Evolutionary conservation across 1,140 invertebrate species (phyloP), one percentile per base, ranked within the genome.

Genomic region (Sitophilus oryzae): DNA sequence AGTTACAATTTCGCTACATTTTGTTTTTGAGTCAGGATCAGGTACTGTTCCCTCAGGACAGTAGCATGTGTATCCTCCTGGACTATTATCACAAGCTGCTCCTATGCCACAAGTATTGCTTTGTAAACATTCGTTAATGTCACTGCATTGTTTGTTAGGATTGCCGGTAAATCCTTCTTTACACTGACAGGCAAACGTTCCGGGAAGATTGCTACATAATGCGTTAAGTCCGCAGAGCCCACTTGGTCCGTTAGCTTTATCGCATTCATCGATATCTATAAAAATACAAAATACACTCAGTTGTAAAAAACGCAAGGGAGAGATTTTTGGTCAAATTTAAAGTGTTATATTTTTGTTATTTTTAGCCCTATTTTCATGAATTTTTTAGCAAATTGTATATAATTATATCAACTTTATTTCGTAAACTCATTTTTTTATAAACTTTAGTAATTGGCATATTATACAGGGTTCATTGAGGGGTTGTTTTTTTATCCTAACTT

Each of bases 211-310:
- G 3, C 80, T 81, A 69, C 93, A 96, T n/a, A 82, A 69, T 5
- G 91, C 85, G 70, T 93, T 91, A 54, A 76, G 73, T 11, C 89
- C 91, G 72, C 93, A 96, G 51, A 84, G 79, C 56, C 89, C 90
- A 35, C 79, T 85, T 5, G 83, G 82, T 47, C 89, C 89, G 63
- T 86, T 79, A 9, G 81, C 69, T 25, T 74, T 74, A 63, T 91
- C 89, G 69, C 95, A 98, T 76, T 98, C 95, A 69, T 98, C 83
- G 55, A 98, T 88, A 73, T 96, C 92, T 84, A 56, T n/a, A 66
- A 60, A 55, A 21, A 25, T 6, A 48, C 20, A 46, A 34, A 52
- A 41, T 43, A 22, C 22, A n/a, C 6, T 22, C 10, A 40, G 30
- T 42, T 16, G 22, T 34, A 11, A 4, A 51, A 23, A 10, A 9